Percentiles rank a stretch among this genome's conserved stretches.
Evolutionary conservation across 2,113 vertebrate genomes (phyloP).

Genomic region (Fulica atra): DNA sequence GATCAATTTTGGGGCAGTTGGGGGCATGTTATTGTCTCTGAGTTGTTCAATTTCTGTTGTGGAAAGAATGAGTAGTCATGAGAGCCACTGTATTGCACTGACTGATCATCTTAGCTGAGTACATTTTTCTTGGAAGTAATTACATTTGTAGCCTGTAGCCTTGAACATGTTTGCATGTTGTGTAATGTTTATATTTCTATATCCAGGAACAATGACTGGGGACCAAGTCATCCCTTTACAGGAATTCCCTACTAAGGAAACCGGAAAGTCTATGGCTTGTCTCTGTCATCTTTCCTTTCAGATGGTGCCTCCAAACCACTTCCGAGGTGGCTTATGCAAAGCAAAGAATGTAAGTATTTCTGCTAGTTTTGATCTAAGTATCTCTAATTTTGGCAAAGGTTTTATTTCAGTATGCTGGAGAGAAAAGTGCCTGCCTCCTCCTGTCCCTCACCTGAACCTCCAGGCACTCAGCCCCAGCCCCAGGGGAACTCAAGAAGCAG

Average conservation of each 20-base stretch:
- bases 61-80: background rate
- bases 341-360: background rate
- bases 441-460: background rate
- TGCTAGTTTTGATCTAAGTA: background rate
- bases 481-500: background rate
- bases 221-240: background rate
- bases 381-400: background rate
- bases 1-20: background rate
- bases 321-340: background rate
- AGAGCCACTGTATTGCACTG: background rate
- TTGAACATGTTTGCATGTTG: background rate
- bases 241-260: background rate
- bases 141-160: background rate
- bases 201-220: background rate
- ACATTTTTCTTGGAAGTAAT: conserved; percentile 2
- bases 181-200: background rate
- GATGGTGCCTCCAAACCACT: background rate
- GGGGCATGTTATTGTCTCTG: background rate
- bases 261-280: background rate
- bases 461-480: background rate
- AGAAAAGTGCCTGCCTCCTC: background rate
- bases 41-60: background rate
- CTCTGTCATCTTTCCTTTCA: background rate
- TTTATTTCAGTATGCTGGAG: background rate
- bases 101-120: background rate